Percentiles rank a stretch among this genome's conserved stretches.
phyloP scores from a whole-genome alignment of 2,888 invertebrate species.

The Nemurella pictetii region DNA sequence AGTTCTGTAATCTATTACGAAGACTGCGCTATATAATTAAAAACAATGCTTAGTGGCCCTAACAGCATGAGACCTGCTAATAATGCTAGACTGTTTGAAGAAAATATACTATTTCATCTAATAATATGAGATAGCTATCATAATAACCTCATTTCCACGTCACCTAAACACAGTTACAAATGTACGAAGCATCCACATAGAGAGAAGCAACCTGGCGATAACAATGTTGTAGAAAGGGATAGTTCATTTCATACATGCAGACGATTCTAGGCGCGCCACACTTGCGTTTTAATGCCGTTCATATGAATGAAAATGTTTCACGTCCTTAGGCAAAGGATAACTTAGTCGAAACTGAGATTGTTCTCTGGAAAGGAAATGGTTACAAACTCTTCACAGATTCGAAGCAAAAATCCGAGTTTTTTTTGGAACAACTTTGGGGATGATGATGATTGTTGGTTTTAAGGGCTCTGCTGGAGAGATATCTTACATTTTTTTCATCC shows the following conservation, averaged over 20 bases:
- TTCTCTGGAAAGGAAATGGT: background rate
- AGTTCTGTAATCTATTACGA: background rate
- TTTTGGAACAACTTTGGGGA: background rate
- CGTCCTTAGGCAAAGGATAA: background rate
- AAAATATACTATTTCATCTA: background rate
- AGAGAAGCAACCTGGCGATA: too few species aligned
- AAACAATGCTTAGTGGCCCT: background rate
- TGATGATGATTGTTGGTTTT: background rate
- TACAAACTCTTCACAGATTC: background rate
- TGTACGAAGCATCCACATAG: too few species aligned
- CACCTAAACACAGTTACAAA: constrained; percentile 14
- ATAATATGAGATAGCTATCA: constrained; percentile 15
- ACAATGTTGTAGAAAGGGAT: background rate
- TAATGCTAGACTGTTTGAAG: too few species aligned
- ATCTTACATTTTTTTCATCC: background rate
- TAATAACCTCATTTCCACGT: constrained; percentile 18
- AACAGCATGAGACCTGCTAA: background rate
- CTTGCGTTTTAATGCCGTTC: too few species aligned
- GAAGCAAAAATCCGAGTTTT: background rate
- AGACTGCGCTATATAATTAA: background rate
- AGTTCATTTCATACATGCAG: background rate
- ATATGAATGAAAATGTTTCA: background rate
- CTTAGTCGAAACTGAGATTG: background rate
- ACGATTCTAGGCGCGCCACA: background rate
- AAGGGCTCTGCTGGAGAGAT: background rate